These are phyloP conservation scores for Lophius americanus DNA, from an alignment of 2,797 vertebrate species.

Conservation along the genomic window DNA sequence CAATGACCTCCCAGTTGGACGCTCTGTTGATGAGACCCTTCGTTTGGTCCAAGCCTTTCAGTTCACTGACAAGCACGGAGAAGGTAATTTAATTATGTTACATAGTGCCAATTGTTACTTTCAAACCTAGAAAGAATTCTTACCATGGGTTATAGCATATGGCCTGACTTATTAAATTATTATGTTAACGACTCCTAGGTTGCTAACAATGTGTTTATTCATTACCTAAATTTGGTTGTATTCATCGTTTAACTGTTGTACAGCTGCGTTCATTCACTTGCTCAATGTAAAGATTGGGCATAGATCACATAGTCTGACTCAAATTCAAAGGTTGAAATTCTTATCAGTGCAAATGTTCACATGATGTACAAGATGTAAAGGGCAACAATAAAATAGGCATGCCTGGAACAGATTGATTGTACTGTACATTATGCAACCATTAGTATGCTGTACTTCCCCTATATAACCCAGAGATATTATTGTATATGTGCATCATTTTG, in stretches of 20 bases:
- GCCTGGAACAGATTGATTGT: background rate
- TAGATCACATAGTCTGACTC: slow-evolving; percentile 3
- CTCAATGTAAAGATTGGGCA: background rate
- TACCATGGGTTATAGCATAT: background rate
- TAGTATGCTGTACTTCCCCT: background rate
- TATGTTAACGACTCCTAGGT: background rate
- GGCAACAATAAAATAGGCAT: background rate
- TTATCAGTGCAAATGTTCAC: slow-evolving; percentile 12
- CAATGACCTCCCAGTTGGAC: slow-evolving; percentile 96
- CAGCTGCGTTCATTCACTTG: background rate
- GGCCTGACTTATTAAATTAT: background rate
- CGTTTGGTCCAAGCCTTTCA: slow-evolving; percentile 98
- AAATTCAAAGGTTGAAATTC: background rate
- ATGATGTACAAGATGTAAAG: background rate
- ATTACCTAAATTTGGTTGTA: background rate
- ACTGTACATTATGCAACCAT: background rate
- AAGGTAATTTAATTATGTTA: slow-evolving; percentile 83
- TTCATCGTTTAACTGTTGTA: background rate
- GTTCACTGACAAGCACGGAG: slow-evolving; percentile 96
- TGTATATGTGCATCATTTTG: slow-evolving; percentile 5
- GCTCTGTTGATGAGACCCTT: slow-evolving; percentile 93
- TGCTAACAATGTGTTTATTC: background rate
- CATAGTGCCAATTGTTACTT: background rate
- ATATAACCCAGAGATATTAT: background rate
- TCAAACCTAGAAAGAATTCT: background rate